These are phyloP conservation scores for Caenorhabditis plicata DNA, from an alignment of 2,888 invertebrate genomes.

Conservation along the genomic window DNA sequence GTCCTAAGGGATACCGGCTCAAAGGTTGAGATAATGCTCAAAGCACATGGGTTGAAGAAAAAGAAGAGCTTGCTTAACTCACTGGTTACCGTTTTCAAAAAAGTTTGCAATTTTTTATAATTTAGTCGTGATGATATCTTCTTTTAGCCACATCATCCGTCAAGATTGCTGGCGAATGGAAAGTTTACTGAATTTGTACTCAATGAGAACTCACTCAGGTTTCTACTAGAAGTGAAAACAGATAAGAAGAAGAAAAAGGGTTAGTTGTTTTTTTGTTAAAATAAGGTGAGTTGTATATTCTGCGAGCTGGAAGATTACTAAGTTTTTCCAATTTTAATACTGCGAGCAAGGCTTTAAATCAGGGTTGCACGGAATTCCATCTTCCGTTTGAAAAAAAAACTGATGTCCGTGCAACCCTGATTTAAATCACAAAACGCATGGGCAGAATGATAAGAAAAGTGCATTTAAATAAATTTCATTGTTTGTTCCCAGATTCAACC, in stretches of 20 bases:
- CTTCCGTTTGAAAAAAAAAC: too few species aligned
- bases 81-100: slow-evolving; percentile 54
- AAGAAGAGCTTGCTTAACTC: slow-evolving; percentile 47
- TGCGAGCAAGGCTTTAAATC: too few species aligned
- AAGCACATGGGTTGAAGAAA: slow-evolving; percentile 60
- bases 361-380: too few species aligned
- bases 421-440: too few species aligned
- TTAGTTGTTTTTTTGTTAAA: neutral
- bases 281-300: too few species aligned
- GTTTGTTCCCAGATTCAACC: too few species aligned
- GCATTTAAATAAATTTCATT: too few species aligned
- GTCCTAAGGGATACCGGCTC: slow-evolving; percentile 56
- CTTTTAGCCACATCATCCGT: slow-evolving; percentile 59
- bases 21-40: slow-evolving; percentile 58
- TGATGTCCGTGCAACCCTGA: too few species aligned
- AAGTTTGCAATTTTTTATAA: slow-evolving; percentile 22
- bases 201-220: slow-evolving; percentile 48
- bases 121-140: neutral
- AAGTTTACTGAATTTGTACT: slow-evolving; percentile 55
- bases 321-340: too few species aligned
- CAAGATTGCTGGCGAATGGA: slow-evolving; percentile 58
- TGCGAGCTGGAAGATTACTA: too few species aligned
- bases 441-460: too few species aligned
- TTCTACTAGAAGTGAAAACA: slow-evolving; percentile 51
- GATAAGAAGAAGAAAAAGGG: slow-evolving; percentile 57